Evolutionary conservation across 2,888 invertebrate genomes (phyloP).

Genomic region (Sepiola atlantica): DNA sequence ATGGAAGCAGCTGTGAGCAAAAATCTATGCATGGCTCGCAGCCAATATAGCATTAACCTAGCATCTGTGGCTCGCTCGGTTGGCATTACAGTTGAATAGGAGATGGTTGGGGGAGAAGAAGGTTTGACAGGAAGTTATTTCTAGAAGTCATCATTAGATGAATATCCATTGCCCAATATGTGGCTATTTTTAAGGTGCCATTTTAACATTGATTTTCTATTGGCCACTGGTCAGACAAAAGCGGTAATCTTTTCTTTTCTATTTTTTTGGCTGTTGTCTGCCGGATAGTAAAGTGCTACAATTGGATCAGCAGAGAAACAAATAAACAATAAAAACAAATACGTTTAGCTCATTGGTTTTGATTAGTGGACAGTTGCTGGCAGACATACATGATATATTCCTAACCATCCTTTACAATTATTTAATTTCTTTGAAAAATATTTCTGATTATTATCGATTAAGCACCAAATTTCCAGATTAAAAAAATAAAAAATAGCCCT

Average conservation of each 20-base stretch:
- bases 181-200: background rate
- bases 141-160: background rate
- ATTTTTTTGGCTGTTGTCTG: background rate
- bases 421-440: no score
- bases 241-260: no score
- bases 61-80: background rate
- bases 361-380: background rate
- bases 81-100: background rate
- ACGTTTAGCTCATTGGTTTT: background rate
- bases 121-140: background rate
- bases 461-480: no score
- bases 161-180: background rate
- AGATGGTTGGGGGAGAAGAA: background rate
- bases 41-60: background rate
- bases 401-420: no score
- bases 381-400: no score
- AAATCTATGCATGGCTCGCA: background rate
- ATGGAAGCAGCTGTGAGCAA: background rate
- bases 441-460: no score
- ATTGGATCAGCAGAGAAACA: background rate
- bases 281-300: background rate
- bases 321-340: background rate
- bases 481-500: no score
- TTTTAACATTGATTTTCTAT: constrained; percentile 10
- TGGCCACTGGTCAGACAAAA: background rate